Percentiles rank a stretch among this genome's conserved stretches.
phyloP scores from a whole-genome alignment of 2,113 vertebrate genomes.

The Glareola pratincola region DNA sequence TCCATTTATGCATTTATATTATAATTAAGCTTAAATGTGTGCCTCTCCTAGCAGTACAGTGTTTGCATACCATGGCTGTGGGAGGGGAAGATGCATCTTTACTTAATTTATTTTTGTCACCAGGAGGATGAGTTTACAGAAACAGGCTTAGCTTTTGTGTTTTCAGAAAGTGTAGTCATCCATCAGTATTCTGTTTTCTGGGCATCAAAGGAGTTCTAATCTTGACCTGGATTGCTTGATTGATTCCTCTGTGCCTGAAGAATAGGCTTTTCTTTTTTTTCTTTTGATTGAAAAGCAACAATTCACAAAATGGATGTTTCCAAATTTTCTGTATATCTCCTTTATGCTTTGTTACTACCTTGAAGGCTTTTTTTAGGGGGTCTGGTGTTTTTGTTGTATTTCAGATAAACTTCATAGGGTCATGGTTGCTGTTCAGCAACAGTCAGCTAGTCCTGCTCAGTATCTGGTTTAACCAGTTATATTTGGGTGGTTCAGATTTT shows the following conservation, averaged over 20 bases:
- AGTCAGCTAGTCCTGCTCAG: neutral
- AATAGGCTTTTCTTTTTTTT: neutral
- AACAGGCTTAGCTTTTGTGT: neutral
- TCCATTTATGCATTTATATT: neutral
- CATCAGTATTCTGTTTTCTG: neutral
- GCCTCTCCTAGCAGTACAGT: neutral
- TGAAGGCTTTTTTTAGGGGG: neutral
- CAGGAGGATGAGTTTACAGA: neutral
- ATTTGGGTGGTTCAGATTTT: neutral
- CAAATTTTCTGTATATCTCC: neutral
- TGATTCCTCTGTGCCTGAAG: neutral
- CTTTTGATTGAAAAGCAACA: neutral
- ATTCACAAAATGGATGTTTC: neutral
- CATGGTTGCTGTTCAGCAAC: neutral
- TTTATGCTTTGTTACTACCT: neutral
- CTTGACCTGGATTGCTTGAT: neutral
- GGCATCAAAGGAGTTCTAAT: neutral
- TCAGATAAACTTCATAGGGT: neutral
- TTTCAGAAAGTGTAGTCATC: neutral
- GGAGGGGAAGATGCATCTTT: neutral
- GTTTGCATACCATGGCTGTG: neutral
- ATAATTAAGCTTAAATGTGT: neutral
- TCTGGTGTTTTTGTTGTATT: neutral
- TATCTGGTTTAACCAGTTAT: neutral
- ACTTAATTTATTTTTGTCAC: neutral